A percentile compares a stretch with the other conserved stretches of the same genome.
phyloP scores from a whole-genome alignment of 2,888 invertebrate species.

The Pyrrhosoma nymphula region DNA sequence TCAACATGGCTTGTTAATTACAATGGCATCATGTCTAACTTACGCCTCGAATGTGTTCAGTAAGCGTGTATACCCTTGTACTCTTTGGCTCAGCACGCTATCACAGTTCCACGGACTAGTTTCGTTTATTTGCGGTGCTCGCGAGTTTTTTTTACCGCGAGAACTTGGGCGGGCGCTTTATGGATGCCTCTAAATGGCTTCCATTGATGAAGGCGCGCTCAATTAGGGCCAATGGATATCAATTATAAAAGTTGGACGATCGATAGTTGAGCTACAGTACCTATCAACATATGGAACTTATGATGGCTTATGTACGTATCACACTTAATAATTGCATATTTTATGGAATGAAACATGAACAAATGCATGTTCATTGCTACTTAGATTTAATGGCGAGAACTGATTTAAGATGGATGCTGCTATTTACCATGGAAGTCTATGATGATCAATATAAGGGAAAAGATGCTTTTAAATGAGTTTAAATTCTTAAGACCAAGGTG shows the following conservation, averaged over 20 bases:
- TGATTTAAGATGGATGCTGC: no score
- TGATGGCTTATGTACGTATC: background rate
- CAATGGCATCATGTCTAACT: background rate
- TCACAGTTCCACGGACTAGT: background rate
- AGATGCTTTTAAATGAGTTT: no score
- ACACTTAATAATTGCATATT: no score
- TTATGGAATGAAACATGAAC: no score
- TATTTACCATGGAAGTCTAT: no score
- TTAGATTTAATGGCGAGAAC: no score
- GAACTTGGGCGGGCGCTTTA: background rate
- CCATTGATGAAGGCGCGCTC: background rate
- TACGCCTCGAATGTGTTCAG: background rate
- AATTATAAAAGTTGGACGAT: background rate
- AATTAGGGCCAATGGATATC: background rate
- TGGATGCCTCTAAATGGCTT: background rate
- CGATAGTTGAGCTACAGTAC: background rate
- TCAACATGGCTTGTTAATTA: background rate
- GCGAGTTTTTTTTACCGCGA: background rate
- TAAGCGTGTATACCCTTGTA: background rate
- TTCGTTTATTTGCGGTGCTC: background rate
- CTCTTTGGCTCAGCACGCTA: background rate
- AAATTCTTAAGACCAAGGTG: no score
- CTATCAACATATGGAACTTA: background rate
- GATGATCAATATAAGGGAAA: no score
- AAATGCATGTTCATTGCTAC: no score